Conservation (phyloP, 92 coral and sea anemone genomes). For the Epizoanthus illoricatus region DNA sequence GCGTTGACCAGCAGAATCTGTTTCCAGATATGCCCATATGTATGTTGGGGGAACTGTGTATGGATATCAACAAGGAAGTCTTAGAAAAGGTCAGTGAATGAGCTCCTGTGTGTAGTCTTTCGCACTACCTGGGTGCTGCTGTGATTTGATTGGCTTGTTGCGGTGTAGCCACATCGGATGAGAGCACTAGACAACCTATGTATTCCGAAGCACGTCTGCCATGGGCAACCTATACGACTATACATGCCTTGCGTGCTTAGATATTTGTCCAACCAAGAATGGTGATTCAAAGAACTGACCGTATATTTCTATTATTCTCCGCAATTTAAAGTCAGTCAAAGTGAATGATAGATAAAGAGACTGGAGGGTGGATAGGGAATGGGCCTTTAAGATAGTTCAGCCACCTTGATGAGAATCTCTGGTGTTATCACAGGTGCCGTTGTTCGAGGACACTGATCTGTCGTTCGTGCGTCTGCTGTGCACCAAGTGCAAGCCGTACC, state of each 20-base stretch:
- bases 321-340: no score
- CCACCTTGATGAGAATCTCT: background rate
- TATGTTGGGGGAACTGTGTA: constrained; percentile 74
- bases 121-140: background rate
- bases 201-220: no score
- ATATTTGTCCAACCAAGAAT: no score
- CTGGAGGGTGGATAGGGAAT: background rate
- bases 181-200: no score
- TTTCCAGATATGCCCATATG: constrained; percentile 85
- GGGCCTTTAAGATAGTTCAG: background rate
- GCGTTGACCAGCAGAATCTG: constrained; percentile 66
- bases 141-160: background rate
- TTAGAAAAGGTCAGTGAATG: constrained; percentile 49
- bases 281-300: no score
- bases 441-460: constrained; percentile 57
- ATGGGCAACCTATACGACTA: no score
- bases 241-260: no score
- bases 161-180: background rate
- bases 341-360: no score
- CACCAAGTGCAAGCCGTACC: constrained; percentile 74
- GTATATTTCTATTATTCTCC: no score
- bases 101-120: background rate
- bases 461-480: constrained; percentile 79
- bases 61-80: constrained; percentile 62
- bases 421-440: constrained; percentile 55